Evolutionary conservation across 2,797 vertebrate species (phyloP), one percentile per base, ranked within the genome.

Genomic region (Typhlichthys subterraneus): DNA sequence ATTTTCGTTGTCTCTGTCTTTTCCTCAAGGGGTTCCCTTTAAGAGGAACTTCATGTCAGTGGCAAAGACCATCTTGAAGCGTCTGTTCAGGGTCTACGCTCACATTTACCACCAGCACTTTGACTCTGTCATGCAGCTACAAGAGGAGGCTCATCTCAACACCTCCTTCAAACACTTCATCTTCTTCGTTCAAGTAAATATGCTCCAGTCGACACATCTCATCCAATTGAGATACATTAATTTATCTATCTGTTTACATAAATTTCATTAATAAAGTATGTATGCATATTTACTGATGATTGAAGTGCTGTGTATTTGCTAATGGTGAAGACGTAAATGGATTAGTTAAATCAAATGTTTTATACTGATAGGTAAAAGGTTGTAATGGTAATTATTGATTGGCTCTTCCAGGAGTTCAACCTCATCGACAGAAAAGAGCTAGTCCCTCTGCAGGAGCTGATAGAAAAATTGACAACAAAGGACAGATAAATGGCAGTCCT

Each of bases 81-180:
- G 97, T 17, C 93, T 99, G 70, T 99, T 99, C 83, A 88, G 97
- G 79, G 97, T 99, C 51, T 99, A 99, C 12, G 97, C 97, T 64
- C 97, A 99, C 87, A 98, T 99, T 85, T 99, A 99, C 78, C 97
- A 99, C 89, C 97, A 99, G 88, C 97, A 99, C 92, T 99, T 99
- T 85, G 97, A 99, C 68, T 96, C 97, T 0, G 97, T 99, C 76
- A 99, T 99, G 85, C 96, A 98, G 87, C 94, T 99, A 53, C 97
- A 99, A 75, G 97, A 99, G 72, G 97, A 99, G 89, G 97, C 97
- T 23, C 97, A 99, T 88, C 95, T 99, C 69, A 99, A 99, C 90
- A 99, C 97, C 3, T 99, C 97, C 12, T 99, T 99, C 91, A 99
- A 99, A 91, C 97, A 99, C 95, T 99, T 99, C 94, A 99, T 99